phyloP scores from a whole-genome alignment of 2,113 vertebrate genomes.

The Plestiodon gilberti region DNA sequence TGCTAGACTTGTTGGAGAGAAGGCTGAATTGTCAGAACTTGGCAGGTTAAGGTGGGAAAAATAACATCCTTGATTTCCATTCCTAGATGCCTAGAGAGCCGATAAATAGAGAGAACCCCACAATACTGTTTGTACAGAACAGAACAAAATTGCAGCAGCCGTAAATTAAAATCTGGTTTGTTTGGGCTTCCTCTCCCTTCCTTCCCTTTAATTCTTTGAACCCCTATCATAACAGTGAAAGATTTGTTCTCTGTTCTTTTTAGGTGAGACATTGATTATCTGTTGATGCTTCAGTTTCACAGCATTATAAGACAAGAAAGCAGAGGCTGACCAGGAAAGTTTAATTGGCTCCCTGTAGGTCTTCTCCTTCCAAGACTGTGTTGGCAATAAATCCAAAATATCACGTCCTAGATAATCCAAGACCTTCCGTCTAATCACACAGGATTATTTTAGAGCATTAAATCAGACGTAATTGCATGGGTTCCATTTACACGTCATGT shows the following conservation, averaged over 20 bases:
- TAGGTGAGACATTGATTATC: conserved; percentile 10
- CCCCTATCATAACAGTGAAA: conserved; percentile 4
- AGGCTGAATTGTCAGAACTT: not conserved
- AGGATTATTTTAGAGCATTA: conserved; percentile 65
- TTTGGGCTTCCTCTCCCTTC: not conserved
- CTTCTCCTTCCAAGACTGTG: conserved; percentile 16
- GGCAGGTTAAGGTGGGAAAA: not conserved
- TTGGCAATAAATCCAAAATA: conserved; percentile 59
- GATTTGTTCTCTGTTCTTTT: not conserved
- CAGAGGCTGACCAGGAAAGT: conserved; percentile 45
- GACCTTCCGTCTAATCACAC: conserved; percentile 64
- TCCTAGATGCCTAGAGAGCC: not conserved
- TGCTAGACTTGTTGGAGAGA: not conserved
- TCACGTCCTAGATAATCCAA: conserved; percentile 50
- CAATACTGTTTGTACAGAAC: not conserved
- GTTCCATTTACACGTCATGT: conserved; percentile 66
- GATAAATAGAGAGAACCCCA: not conserved
- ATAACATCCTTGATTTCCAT: conserved; percentile 7
- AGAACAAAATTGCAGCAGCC: not conserved
- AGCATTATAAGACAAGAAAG: conserved; percentile 35
- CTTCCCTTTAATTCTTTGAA: not conserved
- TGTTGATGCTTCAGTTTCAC: conserved; percentile 21
- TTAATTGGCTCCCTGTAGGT: conserved; percentile 63
- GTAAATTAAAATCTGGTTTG: conserved; percentile 11
- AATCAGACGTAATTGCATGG: conserved; percentile 66